Evolutionary conservation across 2,888 invertebrate species (phyloP), one percentile per base, ranked within the genome.

Genomic region (Urechis unicinctus): DNA sequence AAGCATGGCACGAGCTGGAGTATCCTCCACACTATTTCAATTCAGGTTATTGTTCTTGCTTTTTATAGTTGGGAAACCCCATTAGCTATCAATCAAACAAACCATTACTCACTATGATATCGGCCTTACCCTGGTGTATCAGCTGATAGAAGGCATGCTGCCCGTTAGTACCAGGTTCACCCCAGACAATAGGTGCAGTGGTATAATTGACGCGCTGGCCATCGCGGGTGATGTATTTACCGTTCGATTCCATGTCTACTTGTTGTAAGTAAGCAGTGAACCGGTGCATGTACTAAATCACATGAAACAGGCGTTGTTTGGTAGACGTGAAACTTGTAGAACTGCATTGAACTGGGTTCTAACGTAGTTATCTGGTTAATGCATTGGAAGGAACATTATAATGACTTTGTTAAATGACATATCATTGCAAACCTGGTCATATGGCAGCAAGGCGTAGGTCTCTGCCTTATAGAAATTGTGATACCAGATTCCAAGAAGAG

Each of bases 251-350:
- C 98, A 99, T 97, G 73, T 97, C 97, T 2, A 95, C 96, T 81
- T 99, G 98, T 80, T 99, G 98, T 82, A 98, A 97, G 79, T 98
- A 99, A 21, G 98, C 97, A 9, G 98, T 93, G 81, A 98, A 97
- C 77, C 97, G 86, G 78, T 98, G 98, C 70, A 99, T 80, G 78
- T 98, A 96, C 79, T 81, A 64, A 49, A 36, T n/a, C n/a, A n/a
- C n/a, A n/a, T n/a, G n/a, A n/a, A n/a, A n/a, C n/a, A n/a, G n/a
- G n/a, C n/a, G n/a, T n/a, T n/a, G n/a, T n/a, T n/a, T n/a, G n/a
- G n/a, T n/a, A n/a, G n/a, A n/a, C n/a, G n/a, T n/a, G n/a, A n/a
- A n/a, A n/a, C n/a, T n/a, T n/a, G n/a, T n/a, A n/a, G n/a, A n/a
- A n/a, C n/a, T n/a, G n/a, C n/a, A n/a, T n/a, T n/a, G n/a, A n/a